phyloP scores from a whole-genome alignment of 2,888 invertebrate genomes.

The Yponomeuta sedellus region DNA sequence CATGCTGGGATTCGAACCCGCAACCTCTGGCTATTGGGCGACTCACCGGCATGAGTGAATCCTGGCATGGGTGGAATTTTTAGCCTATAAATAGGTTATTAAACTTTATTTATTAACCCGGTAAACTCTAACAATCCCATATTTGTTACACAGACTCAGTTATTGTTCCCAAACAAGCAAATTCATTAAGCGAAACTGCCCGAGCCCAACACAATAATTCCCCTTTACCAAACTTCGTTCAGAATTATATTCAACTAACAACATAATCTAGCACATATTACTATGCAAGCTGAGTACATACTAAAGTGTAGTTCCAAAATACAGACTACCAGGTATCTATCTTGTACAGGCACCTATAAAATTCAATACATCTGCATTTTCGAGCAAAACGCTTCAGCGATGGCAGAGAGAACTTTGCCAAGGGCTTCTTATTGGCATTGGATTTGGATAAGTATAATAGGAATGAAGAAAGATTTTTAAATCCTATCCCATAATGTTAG shows the following conservation, averaged over 20 bases:
- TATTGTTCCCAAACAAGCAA: not conserved
- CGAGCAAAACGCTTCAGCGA: no score
- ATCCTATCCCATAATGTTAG: no score
- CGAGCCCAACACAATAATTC: not conserved
- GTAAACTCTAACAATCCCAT: no score
- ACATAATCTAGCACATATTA: not conserved
- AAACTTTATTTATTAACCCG: not conserved
- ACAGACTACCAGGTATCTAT: not conserved
- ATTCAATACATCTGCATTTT: not conserved
- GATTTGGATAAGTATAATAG: no score
- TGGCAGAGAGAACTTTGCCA: no score
- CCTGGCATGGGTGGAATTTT: no score
- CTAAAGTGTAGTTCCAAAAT: not conserved
- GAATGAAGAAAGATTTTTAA: no score
- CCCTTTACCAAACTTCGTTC: not conserved
- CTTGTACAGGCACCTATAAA: not conserved
- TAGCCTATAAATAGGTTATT: no score
- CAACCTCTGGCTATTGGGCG: no score
- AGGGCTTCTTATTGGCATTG: no score
- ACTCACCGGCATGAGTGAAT: no score
- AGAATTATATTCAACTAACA: not conserved
- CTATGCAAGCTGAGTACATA: not conserved
- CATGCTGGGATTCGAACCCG: no score
- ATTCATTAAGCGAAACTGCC: not conserved
- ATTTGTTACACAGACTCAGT: not conserved